A percentile compares a stretch with the other conserved stretches of the same genome.
Evolutionary conservation across 2,797 vertebrate genomes (phyloP).

Genomic region (Jordanella pulchra): DNA sequence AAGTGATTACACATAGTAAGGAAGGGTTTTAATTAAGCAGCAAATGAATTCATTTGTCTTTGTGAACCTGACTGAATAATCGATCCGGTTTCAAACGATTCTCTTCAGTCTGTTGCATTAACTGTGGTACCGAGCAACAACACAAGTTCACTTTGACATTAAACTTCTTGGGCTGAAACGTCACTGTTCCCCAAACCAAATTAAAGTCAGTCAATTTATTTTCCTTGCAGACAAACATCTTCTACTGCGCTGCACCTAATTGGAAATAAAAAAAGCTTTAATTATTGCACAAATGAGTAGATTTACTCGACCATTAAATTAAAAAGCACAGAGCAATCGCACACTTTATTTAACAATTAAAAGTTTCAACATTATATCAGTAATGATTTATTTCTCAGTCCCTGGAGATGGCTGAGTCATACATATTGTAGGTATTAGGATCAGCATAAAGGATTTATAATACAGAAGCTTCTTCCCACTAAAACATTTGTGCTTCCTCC

Average conservation of each 20-base stretch:
- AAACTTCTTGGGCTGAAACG: not conserved
- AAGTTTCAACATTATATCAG: slow-evolving; percentile 1
- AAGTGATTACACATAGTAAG: not conserved
- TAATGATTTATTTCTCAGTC: not conserved
- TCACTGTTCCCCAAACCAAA: not conserved
- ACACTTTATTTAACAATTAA: not conserved
- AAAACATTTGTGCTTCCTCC: not conserved
- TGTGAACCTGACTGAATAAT: not conserved
- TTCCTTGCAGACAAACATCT: not conserved
- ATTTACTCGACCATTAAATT: slow-evolving; percentile 13
- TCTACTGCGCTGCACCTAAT: not conserved
- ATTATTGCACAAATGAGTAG: not conserved
- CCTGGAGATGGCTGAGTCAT: not conserved
- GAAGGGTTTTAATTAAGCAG: not conserved
- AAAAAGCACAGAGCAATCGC: slow-evolving; percentile 7
- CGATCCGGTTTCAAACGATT: not conserved
- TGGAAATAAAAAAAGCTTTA: not conserved
- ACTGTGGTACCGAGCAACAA: not conserved
- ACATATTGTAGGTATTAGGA: not conserved
- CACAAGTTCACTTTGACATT: not conserved
- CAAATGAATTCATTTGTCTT: not conserved
- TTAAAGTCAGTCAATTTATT: slow-evolving; percentile 3
- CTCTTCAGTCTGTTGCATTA: not conserved
- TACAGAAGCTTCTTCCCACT: not conserved
- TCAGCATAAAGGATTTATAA: not conserved